phyloP scores from a whole-genome alignment of 2,797 vertebrate species.

The Lophotriccus pileatus region DNA sequence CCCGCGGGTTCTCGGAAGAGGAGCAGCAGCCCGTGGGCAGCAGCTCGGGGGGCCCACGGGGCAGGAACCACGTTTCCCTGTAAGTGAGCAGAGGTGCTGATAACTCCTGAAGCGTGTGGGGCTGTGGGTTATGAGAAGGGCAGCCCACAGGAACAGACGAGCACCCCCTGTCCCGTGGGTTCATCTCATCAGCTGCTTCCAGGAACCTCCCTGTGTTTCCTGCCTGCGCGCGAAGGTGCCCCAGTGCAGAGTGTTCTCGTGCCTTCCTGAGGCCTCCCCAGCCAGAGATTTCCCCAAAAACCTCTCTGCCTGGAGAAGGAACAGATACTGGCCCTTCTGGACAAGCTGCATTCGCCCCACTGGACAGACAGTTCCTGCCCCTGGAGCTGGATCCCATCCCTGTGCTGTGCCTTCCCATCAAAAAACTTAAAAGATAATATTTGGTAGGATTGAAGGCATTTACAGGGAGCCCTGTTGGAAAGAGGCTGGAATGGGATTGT shows the following conservation, averaged over 20 bases:
- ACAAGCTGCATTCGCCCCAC: not conserved
- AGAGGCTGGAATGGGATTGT: not conserved
- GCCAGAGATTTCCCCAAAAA: not conserved
- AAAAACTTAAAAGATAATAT: too few species aligned
- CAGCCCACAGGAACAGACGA: not conserved
- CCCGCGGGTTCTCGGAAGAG: not conserved
- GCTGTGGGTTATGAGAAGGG: not conserved
- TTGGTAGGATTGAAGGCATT: not conserved
- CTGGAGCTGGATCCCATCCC: not conserved
- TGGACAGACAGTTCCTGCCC: not conserved
- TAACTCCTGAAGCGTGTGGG: not conserved
- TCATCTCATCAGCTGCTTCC: not conserved
- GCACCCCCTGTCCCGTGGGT: not conserved
- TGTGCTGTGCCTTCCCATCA: not conserved
- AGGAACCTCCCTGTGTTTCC: not conserved
- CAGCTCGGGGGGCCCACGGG: rapidly evolving
- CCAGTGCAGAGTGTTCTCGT: rapidly evolving
- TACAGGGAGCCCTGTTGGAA: not conserved
- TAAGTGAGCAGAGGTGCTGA: not conserved
- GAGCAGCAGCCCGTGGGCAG: not conserved
- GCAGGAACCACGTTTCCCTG: rapidly evolving
- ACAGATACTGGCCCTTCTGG: not conserved
- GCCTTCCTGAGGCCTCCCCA: not conserved
- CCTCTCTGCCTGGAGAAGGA: not conserved
- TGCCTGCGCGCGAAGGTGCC: not conserved